phyloP scores from a whole-genome alignment of 2,888 invertebrate genomes.

The Rugalucina vietnamica region DNA sequence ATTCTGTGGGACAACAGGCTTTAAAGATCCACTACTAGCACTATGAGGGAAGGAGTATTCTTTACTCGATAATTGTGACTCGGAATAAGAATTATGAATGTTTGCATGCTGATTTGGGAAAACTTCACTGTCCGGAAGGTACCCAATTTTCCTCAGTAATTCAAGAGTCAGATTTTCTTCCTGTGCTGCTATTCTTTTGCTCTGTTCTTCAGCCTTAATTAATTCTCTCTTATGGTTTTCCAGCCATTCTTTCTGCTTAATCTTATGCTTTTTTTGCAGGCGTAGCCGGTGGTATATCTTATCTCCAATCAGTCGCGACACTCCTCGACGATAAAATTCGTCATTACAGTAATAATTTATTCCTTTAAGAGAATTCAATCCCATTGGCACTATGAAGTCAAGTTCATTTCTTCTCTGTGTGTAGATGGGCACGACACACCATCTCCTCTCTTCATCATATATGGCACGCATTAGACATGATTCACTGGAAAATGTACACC shows the following conservation, averaged over 20 bases:
- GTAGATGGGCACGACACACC: conserved; percentile 78
- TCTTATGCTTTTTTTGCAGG: conserved; percentile 41
- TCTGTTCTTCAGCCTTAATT: conserved; percentile 11
- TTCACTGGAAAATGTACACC: conserved; percentile 73
- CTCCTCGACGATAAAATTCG: conserved; percentile 68
- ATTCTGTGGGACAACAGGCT: background rate
- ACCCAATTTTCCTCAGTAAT: background rate
- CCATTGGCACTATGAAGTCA: conserved; percentile 68
- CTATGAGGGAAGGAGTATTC: background rate
- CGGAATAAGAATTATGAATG: background rate
- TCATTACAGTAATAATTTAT: conserved; percentile 73
- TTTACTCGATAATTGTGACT: background rate
- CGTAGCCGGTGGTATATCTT: conserved; percentile 54
- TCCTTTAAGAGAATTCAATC: conserved; percentile 73
- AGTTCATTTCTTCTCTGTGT: conserved; percentile 56
- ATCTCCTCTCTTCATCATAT: conserved; percentile 67
- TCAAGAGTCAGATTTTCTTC: conserved; percentile 35
- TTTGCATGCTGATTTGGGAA: background rate
- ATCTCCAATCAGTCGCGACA: conserved; percentile 68
- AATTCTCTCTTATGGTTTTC: conserved; percentile 46
- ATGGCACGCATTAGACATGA: conserved; percentile 75
- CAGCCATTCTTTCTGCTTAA: conserved; percentile 49
- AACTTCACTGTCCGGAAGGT: background rate
- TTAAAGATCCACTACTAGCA: background rate
- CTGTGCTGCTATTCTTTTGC: conserved; percentile 2